Evolutionary conservation across 2,797 vertebrate genomes (phyloP).

Genomic region (Antrozous pallidus): DNA sequence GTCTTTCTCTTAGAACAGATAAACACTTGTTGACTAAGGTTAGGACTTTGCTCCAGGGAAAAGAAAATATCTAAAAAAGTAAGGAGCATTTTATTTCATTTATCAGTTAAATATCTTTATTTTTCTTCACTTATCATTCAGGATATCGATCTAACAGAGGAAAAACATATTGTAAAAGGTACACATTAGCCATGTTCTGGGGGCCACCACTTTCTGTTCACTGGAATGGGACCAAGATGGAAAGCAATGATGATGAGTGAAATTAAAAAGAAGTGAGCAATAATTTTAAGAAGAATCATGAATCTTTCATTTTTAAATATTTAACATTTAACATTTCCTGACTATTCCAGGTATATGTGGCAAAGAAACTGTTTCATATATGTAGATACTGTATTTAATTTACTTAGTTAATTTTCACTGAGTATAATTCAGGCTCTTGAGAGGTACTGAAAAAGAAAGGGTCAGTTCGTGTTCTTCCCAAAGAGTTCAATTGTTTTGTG

Average conservation of each 20-base stretch:
- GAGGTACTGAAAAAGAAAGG: neutral
- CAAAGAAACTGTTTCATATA: neutral
- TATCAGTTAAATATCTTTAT: neutral
- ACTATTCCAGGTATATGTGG: neutral
- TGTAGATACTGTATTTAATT: neutral
- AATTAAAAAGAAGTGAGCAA: neutral
- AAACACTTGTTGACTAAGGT: conserved; percentile 23
- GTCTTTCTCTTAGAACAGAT: conserved; percentile 50
- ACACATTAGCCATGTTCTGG: neutral
- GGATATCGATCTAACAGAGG: neutral
- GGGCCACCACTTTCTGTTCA: neutral
- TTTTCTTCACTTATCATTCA: neutral
- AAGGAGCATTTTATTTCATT: neutral
- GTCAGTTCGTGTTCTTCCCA: neutral
- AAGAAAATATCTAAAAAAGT: conserved; percentile 44
- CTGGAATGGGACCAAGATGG: neutral
- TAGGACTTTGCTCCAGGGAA: neutral
- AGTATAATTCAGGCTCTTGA: neutral
- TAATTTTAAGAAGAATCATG: neutral
- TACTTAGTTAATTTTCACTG: neutral
- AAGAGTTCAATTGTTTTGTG: neutral
- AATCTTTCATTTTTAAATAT: neutral
- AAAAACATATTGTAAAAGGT: neutral
- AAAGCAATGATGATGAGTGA: neutral
- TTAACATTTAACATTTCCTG: neutral